Base-by-base conservation (phyloP, 2,797 vertebrate genomes). In the Crenuchus spilurus region DNA sequence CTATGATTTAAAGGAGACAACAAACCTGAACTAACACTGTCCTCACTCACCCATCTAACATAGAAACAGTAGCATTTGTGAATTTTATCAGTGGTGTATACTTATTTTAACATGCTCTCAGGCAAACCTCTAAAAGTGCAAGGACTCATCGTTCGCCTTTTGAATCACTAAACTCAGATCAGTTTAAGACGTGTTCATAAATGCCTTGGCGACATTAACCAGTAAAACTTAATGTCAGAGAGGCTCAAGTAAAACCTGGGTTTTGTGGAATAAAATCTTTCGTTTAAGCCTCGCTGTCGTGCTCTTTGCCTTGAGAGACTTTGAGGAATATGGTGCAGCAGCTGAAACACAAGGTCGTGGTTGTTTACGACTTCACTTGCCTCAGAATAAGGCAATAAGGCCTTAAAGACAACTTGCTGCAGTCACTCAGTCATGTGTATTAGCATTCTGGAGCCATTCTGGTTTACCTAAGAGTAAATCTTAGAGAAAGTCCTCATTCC, bases 151-250 rank as follows among this genome's bases (percentile, higher is more conserved):
- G 84, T 84, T 80, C n/a, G 72, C 80, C 79, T 78, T 86, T 87
- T 88, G 85, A 90, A 91, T 92, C 76, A 82, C 81, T 85, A 89
- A 88, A 84, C 83, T 57, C 58, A 6, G 81, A 90, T 90, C 74
- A 79, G 86, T 90, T 91, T 87, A 82, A 78, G 83, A 90, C 78
- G 85, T 86, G 89, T 89, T 84, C 84, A 84, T 87, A 89, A 89
- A 90, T 88, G 88, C 89, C 85, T 87, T 71, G 83, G 79, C 85
- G 84, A 84, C 85, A 88, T 89, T 83, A 88, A 88, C 88, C 81
- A 84, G 81, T 76, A 80, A 83, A 83, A 87, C 84, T 86, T 82
- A 79, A 87, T 88, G 85, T 84, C 87, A 88, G 11, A 70, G 77
- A 24, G 77, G 87, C 87, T 89, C 83, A 82, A 84, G 89, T 89